These are phyloP conservation scores for Lottia gigantea DNA, from an alignment of 2,888 invertebrate genomes.

Conservation along the genomic window DNA sequence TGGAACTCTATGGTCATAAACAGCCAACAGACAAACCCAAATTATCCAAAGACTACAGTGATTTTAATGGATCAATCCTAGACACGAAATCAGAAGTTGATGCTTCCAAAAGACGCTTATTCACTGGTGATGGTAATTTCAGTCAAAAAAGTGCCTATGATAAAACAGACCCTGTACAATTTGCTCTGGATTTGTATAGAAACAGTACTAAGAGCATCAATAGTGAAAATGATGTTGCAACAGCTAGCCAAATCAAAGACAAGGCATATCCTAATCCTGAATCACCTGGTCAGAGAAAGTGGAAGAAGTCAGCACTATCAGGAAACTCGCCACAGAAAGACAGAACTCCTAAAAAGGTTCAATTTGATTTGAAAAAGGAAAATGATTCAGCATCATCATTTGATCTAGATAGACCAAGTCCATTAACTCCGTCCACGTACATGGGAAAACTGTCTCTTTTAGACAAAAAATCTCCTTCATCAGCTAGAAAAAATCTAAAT, in stretches of 20 bases:
- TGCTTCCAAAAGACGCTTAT: slow-evolving; percentile 2
- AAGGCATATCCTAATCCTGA: background rate
- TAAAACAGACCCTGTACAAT: background rate
- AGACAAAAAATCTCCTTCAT: slow-evolving; percentile 34
- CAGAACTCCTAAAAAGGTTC: slow-evolving; percentile 41
- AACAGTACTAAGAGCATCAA: background rate
- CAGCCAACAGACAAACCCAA: background rate
- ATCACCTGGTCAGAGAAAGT: background rate
- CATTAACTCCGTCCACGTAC: slow-evolving; percentile 37
- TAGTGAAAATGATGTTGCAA: background rate
- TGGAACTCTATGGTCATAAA: slow-evolving; percentile 22
- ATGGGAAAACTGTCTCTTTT: slow-evolving; percentile 23
- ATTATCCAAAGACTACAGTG: background rate
- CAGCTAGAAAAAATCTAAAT: slow-evolving; percentile 23
- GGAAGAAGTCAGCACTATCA: background rate
- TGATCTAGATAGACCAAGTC: slow-evolving; percentile 59
- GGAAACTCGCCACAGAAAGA: slow-evolving; percentile 2
- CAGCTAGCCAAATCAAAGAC: background rate
- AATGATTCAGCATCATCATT: slow-evolving; percentile 52
- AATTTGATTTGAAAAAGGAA: slow-evolving; percentile 46
- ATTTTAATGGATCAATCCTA: background rate
- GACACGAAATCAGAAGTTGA: slow-evolving; percentile 3
- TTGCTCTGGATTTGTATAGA: background rate
- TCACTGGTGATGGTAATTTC: background rate
- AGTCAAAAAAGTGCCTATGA: background rate